Conservation (phyloP, 2,888 invertebrate genomes). For the Agriopis leucophaearia region DNA sequence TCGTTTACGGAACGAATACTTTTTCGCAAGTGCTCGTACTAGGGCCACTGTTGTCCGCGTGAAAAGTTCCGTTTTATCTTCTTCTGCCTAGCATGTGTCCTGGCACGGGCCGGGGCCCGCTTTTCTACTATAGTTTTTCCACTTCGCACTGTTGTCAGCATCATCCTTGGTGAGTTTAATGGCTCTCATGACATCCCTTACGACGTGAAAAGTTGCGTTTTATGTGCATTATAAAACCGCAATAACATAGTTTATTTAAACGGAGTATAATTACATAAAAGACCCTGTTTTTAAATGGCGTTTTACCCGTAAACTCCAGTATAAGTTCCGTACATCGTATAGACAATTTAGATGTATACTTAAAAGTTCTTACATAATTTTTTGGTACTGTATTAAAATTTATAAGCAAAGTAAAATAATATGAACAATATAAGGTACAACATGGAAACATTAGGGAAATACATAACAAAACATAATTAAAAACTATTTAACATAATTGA, state of each 20-base stretch:
- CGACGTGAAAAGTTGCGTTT: background rate
- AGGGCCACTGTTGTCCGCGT: no score
- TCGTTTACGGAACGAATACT: no score
- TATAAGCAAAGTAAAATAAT: background rate
- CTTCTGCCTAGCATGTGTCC: no score
- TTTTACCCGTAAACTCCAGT: conserved; percentile 5
- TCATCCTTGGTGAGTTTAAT: no score
- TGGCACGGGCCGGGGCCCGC: no score
- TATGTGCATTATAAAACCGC: background rate
- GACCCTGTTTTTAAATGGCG: conserved; percentile 8
- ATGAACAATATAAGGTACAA: no score
- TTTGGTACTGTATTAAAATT: conserved; percentile 2
- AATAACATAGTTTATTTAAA: background rate
- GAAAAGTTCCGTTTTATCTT: no score
- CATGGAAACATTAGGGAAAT: no score
- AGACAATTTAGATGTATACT: background rate
- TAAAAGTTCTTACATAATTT: background rate
- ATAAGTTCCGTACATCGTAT: background rate
- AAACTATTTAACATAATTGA: no score
- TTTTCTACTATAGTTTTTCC: background rate
- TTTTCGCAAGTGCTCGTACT: no score
- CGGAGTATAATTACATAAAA: background rate
- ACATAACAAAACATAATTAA: background rate
- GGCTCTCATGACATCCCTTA: no score
- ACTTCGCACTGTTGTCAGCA: no score